A percentile compares a stretch with the other conserved stretches of the same genome.
phyloP scores from a whole-genome alignment of 2,113 vertebrate species.

The Onychostoma macrolepis region DNA sequence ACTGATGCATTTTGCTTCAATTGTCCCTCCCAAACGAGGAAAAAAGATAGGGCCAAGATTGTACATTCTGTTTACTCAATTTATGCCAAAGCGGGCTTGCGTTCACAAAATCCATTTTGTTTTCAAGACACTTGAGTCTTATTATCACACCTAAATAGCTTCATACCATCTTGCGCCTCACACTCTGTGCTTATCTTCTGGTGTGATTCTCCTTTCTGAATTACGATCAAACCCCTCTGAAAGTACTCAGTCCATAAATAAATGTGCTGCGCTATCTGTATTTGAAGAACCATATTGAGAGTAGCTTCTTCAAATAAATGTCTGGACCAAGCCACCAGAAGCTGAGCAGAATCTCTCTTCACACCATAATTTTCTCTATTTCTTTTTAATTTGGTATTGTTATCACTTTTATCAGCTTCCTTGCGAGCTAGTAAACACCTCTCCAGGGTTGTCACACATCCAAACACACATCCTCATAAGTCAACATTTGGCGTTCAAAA shows the following conservation, averaged over 20 bases:
- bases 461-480: slow-evolving; percentile 24
- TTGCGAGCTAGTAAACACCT: slow-evolving; percentile 40
- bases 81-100: neutral
- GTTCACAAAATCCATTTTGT: slow-evolving; percentile 1
- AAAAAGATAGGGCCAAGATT: neutral
- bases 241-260: slow-evolving; percentile 14
- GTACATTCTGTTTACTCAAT: neutral
- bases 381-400: neutral
- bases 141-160: neutral
- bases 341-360: neutral
- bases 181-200: neutral
- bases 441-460: slow-evolving; percentile 32
- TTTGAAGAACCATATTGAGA: slow-evolving; percentile 25
- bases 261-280: neutral
- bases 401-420: slow-evolving; percentile 18
- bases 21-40: neutral
- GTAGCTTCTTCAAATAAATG: slow-evolving; percentile 29
- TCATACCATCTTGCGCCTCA: neutral
- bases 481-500: slow-evolving; percentile 34
- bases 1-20: neutral
- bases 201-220: neutral
- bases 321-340: slow-evolving; percentile 5
- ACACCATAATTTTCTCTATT: neutral
- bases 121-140: neutral
- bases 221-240: neutral